phyloP scores from a whole-genome alignment of 2,113 vertebrate genomes.

The Orcinus orca region DNA sequence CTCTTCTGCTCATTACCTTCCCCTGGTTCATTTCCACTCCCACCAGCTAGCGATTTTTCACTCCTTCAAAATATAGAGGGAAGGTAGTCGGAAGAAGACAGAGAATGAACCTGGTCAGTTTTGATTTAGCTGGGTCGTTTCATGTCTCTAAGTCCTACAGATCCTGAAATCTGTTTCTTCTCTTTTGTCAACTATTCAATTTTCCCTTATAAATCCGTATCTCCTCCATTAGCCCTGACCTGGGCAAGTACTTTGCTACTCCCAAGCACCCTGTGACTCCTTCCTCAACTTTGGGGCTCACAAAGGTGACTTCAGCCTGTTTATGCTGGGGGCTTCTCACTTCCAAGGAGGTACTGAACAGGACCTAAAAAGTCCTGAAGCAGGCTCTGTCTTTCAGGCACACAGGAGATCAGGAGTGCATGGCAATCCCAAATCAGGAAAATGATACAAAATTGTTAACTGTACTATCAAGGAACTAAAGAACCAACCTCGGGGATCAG shows the following conservation, averaged over 20 bases:
- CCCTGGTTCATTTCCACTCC: rapidly evolving
- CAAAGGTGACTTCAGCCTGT: background rate
- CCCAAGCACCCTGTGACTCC: background rate
- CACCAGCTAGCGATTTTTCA: background rate
- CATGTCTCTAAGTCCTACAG: background rate
- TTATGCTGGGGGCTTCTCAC: background rate
- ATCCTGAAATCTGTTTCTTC: background rate
- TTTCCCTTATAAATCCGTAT: background rate
- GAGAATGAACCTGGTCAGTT: background rate
- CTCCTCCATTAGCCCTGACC: background rate
- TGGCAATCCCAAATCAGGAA: background rate
- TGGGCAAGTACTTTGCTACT: background rate
- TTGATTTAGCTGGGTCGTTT: background rate
- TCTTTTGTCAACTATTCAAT: background rate
- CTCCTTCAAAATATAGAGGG: background rate
- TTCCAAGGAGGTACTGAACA: background rate
- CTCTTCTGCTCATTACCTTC: background rate
- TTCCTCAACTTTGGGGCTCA: background rate
- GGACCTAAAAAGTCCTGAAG: background rate
- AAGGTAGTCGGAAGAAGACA: background rate
- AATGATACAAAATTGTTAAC: background rate
- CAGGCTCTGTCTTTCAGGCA: background rate
- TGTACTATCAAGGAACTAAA: background rate
- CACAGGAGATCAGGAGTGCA: background rate
- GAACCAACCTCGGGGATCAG: background rate